Conservation (phyloP, 2,888 invertebrate genomes). For the Chaetoderma sp. region DNA sequence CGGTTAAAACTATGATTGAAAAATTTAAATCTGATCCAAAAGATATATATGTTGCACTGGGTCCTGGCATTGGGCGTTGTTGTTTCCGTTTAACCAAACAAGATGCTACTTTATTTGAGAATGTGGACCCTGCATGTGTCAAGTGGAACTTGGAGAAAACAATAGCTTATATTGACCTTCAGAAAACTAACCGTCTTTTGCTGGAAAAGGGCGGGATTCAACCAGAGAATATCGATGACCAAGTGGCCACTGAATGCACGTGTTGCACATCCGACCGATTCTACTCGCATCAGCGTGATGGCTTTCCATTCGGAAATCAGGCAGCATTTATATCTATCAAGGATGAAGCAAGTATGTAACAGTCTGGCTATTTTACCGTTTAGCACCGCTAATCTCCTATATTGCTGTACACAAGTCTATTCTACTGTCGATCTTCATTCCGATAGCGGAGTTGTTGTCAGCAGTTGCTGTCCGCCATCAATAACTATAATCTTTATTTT, state of each 20-base stretch:
- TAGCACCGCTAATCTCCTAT: no score
- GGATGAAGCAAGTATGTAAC: no score
- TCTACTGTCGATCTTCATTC: no score
- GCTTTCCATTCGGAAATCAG: slow-evolving; percentile 49
- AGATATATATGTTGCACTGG: slow-evolving; percentile 43
- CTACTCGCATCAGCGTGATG: slow-evolving; percentile 43
- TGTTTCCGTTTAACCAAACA: slow-evolving; percentile 35
- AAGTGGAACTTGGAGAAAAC: slow-evolving; percentile 11
- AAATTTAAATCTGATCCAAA: slow-evolving; percentile 34
- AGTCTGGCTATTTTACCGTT: no score
- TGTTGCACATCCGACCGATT: slow-evolving; percentile 37
- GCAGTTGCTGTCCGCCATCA: no score
- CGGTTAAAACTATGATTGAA: slow-evolving; percentile 37
- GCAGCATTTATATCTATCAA: slow-evolving; percentile 42
- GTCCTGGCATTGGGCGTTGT: slow-evolving; percentile 37
- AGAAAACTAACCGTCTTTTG: slow-evolving; percentile 39
- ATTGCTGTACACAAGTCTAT: no score
- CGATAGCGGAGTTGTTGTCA: no score
- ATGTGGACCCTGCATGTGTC: slow-evolving; percentile 33
- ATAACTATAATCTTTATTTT: no score
- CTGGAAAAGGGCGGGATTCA: slow-evolving; percentile 39
- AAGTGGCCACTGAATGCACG: slow-evolving; percentile 36
- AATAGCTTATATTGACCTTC: slow-evolving; percentile 33
- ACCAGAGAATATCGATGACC: slow-evolving; percentile 41
- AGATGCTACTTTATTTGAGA: slow-evolving; percentile 26